Conservation (phyloP, 2,888 invertebrate species). For the Zonitis immaculata region DNA sequence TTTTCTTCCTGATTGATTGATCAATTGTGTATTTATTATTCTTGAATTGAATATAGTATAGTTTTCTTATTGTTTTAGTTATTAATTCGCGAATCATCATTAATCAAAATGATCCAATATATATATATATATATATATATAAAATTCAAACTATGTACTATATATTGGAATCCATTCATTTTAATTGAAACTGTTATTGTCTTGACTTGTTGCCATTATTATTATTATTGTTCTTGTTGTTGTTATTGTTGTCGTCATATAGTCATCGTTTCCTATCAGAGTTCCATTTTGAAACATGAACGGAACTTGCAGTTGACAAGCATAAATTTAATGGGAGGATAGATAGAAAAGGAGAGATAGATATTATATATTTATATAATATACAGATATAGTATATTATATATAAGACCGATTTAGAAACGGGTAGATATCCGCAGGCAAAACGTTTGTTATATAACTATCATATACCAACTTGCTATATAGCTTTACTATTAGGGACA, state of each 20-base stretch:
- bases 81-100: not conserved
- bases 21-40: too few species aligned
- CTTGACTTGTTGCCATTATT: constrained; percentile 6
- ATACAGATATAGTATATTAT: constrained; percentile 4
- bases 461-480: constrained; percentile 18
- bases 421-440: constrained; percentile 35
- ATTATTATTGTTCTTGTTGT: not conserved
- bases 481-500: too few species aligned
- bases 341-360: constrained; percentile 23
- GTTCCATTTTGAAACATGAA: constrained; percentile 27
- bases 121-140: too few species aligned
- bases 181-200: constrained; percentile 32
- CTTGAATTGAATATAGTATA: too few species aligned
- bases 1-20: too few species aligned
- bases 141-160: too few species aligned
- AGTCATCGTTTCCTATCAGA: constrained; percentile 11
- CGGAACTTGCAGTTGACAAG: constrained; percentile 34
- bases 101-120: constrained; percentile 5
- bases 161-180: constrained; percentile 26
- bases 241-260: not conserved
- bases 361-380: too few species aligned
- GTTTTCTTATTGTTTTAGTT: not conserved
- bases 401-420: constrained; percentile 32
- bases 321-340: constrained; percentile 32
- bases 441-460: constrained; percentile 37